Percentiles rank a stretch among this genome's conserved stretches.
These are phyloP conservation scores for Antechinus flavipes DNA, from an alignment of 2,113 vertebrate species.

Conservation along the genomic window DNA sequence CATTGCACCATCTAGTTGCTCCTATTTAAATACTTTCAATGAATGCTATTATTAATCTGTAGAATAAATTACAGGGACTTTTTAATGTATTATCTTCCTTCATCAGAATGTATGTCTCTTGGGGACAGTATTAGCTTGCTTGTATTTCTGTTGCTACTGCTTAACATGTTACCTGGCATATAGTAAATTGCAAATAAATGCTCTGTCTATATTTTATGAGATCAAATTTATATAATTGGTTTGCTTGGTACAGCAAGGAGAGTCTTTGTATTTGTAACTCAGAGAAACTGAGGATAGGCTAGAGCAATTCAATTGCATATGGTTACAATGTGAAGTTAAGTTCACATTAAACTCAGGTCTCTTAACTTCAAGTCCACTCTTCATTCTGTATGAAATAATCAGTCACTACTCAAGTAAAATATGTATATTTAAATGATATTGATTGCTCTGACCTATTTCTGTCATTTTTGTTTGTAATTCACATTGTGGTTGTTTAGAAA, in stretches of 20 bases:
- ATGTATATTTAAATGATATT: background rate
- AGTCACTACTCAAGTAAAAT: background rate
- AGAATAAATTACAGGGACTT: background rate
- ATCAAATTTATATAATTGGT: background rate
- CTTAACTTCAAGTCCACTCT: conserved; percentile 17
- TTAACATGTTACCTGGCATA: background rate
- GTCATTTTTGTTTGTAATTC: conserved; percentile 12
- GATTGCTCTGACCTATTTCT: background rate
- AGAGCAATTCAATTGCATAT: background rate
- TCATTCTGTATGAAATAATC: conserved; percentile 9
- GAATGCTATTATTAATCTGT: conserved; percentile 24
- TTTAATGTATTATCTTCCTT: background rate
- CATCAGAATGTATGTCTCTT: background rate
- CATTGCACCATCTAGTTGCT: too few relatives aligned
- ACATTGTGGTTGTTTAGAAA: conserved; percentile 20
- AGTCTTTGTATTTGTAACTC: background rate
- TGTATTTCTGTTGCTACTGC: background rate
- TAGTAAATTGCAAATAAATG: background rate
- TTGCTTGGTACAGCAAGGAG: background rate
- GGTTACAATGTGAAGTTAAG: background rate
- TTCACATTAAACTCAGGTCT: background rate
- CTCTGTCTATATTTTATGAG: background rate
- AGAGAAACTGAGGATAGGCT: background rate
- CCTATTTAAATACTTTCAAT: conserved; percentile 24
- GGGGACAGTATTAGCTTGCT: background rate